Evolutionary conservation across 2,888 invertebrate genomes (phyloP).

Genomic region (Plagodis dolabraria): DNA sequence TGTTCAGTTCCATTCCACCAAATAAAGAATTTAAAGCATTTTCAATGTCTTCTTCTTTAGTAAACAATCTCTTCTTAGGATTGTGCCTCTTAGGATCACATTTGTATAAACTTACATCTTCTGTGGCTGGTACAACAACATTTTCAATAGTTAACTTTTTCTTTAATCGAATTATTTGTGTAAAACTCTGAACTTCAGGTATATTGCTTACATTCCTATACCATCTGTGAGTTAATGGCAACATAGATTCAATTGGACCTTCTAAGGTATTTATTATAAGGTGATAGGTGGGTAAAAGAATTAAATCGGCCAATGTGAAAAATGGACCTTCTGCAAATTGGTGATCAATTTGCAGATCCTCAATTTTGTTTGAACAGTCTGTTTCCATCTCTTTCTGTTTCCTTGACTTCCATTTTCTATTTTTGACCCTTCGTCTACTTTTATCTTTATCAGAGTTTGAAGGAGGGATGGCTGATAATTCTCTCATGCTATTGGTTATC

Average conservation of each 20-base stretch:
- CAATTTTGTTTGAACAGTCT: slow-evolving; percentile 74
- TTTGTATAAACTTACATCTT: slow-evolving; percentile 89
- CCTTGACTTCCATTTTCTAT: slow-evolving; percentile 80
- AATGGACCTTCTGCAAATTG: slow-evolving; percentile 93
- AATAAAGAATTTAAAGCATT: slow-evolving; percentile 78
- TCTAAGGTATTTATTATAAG: slow-evolving; percentile 83
- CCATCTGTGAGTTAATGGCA: slow-evolving; percentile 89
- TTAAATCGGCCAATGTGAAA: slow-evolving; percentile 93
- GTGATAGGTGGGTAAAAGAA: slow-evolving; percentile 89
- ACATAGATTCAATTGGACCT: slow-evolving; percentile 56
- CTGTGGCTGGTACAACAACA: slow-evolving; percentile 73
- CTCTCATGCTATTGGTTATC: too few relatives aligned
- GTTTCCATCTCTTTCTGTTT: slow-evolving; percentile 65
- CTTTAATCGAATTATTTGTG: slow-evolving; percentile 10
- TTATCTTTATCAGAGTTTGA: slow-evolving; percentile 32
- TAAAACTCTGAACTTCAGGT: slow-evolving; percentile 45
- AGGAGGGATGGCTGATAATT: too few relatives aligned
- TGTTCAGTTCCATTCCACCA: slow-evolving; percentile 70
- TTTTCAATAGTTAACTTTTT: slow-evolving; percentile 36
- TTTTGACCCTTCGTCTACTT: slow-evolving; percentile 54
- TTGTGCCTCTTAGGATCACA: slow-evolving; percentile 91
- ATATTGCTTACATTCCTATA: slow-evolving; percentile 67
- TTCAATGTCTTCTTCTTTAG: slow-evolving; percentile 91
- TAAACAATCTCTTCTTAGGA: slow-evolving; percentile 89
- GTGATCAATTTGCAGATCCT: slow-evolving; percentile 86